Evolutionary conservation across 1,140 invertebrate genomes (phyloP), one percentile per base, ranked within the genome.

Genomic region (Dinoponera quadriceps): DNA sequence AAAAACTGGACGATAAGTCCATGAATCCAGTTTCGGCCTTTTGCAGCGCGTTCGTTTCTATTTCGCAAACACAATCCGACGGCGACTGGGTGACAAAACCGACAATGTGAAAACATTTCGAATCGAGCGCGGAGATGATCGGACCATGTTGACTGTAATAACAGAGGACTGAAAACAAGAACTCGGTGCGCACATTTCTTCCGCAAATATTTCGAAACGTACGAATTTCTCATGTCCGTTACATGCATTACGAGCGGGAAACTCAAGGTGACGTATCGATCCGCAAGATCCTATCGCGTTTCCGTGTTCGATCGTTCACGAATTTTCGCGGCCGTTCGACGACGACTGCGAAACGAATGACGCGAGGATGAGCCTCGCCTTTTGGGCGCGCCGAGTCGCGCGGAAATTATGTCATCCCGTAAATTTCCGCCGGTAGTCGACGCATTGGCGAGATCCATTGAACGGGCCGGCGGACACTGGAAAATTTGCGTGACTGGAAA

Each of bases 361-460:
- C n/a, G 20, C 13, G 22, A 38, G 29, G 33, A 33, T 25, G 18
- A 44, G 27, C 18, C 22, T 62, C 48, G 66, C 44, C 69, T 66
- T 82, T 74, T 69, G 60, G 55, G 49, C 63, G 13, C 54, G 55
- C 0, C 11, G 18, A 55, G n/a, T 20, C 38, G 80, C 7, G 2
- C 83, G 82, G 86, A 88, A 87, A 88, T 88, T 84, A 86, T 78
- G 69, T 82, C 63, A 84, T 87, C 48, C 69, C 59, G 71, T 71
- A 72, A 87, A 88, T 88, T 85, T 87, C 85, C 85, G 75, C 25
- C 62, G 48, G 54, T 29, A 59, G 38, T 69, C 51, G 55, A 25
- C 18, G n/a, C 59, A 38, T 22, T 13, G 22, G 38, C 84, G 80
- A 77, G 49, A 84, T 66, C 77, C 18, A 59, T 69, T 86, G 55